These are phyloP conservation scores for Dolichotis patagonum DNA, from an alignment of 2,113 vertebrate genomes.

Conservation along the genomic window DNA sequence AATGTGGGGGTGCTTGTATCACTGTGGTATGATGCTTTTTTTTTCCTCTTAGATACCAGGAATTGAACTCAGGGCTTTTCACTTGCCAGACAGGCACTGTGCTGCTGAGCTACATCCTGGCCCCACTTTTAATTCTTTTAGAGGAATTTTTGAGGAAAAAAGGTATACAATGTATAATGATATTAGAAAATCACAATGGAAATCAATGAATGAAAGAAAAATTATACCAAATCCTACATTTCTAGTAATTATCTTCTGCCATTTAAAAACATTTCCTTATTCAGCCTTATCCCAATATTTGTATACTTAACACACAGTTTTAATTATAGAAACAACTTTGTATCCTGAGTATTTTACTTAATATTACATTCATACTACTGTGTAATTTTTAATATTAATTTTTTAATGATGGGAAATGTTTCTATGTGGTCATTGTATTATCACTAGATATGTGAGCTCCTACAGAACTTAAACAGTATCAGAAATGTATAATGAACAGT, in stretches of 20 bases:
- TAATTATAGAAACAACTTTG: constrained; percentile 29
- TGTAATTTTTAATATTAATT: neutral
- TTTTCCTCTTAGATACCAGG: neutral
- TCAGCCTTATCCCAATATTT: constrained; percentile 3
- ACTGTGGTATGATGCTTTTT: neutral
- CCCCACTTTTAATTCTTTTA: neutral
- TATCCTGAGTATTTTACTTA: neutral
- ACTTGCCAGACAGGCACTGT: neutral
- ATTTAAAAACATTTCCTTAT: neutral
- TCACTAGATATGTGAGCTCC: neutral
- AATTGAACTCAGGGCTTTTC: neutral
- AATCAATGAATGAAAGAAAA: neutral
- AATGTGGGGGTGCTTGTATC: neutral
- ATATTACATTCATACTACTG: neutral
- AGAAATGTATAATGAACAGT: neutral
- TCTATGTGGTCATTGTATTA: neutral
- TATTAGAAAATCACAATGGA: neutral
- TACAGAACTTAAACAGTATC: too few species aligned
- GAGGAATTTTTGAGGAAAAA: neutral
- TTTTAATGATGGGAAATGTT: neutral
- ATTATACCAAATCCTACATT: neutral
- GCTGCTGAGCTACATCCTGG: neutral
- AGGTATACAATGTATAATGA: neutral
- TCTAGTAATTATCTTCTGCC: neutral
- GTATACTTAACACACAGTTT: neutral